Conservation (phyloP, 2,797 vertebrate genomes). For the Glyptemys insculpta region DNA sequence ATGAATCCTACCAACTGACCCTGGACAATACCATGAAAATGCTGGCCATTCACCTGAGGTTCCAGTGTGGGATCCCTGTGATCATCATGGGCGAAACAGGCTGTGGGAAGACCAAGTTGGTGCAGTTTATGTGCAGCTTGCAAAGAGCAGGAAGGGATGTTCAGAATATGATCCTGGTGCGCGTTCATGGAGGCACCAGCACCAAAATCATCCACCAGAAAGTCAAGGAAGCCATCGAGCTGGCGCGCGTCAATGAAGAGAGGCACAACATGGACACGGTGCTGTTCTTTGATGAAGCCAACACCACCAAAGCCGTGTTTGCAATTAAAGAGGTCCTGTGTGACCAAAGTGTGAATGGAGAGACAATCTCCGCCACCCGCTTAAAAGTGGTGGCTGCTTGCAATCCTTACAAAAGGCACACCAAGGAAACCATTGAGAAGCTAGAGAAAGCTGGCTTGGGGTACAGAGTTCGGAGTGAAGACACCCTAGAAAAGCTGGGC, state of each 20-base stretch:
- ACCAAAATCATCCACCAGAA: slow-evolving; percentile 83
- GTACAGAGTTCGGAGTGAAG: slow-evolving; percentile 84
- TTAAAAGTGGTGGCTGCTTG: slow-evolving; percentile 88
- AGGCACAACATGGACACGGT: slow-evolving; percentile 81
- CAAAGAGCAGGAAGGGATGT: slow-evolving; percentile 75
- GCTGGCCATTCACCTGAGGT: slow-evolving; percentile 87
- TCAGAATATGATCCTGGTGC: slow-evolving; percentile 85
- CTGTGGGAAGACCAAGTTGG: slow-evolving; percentile 86
- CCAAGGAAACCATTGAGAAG: slow-evolving; percentile 81
- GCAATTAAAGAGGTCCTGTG: slow-evolving; percentile 87
- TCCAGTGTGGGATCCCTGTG: slow-evolving; percentile 86
- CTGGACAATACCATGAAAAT: slow-evolving; percentile 89
- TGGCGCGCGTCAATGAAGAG: slow-evolving; percentile 75
- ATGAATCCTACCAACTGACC: slow-evolving; percentile 86
- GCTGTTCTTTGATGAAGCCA: slow-evolving; percentile 88
- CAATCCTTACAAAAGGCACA: slow-evolving; percentile 87
- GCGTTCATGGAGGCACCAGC: slow-evolving; percentile 86
- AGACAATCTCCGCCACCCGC: slow-evolving; percentile 71
- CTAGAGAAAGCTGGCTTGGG: slow-evolving; percentile 86
- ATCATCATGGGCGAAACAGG: slow-evolving; percentile 89
- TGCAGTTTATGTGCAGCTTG: slow-evolving; percentile 85
- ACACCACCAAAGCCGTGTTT: slow-evolving; percentile 87
- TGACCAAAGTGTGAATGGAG: slow-evolving; percentile 80
- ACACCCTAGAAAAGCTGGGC: slow-evolving; percentile 86
- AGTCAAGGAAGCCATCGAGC: slow-evolving; percentile 80